These are phyloP conservation scores for Operophtera brumata DNA, from an alignment of 2,888 invertebrate species.

Conservation along the genomic window DNA sequence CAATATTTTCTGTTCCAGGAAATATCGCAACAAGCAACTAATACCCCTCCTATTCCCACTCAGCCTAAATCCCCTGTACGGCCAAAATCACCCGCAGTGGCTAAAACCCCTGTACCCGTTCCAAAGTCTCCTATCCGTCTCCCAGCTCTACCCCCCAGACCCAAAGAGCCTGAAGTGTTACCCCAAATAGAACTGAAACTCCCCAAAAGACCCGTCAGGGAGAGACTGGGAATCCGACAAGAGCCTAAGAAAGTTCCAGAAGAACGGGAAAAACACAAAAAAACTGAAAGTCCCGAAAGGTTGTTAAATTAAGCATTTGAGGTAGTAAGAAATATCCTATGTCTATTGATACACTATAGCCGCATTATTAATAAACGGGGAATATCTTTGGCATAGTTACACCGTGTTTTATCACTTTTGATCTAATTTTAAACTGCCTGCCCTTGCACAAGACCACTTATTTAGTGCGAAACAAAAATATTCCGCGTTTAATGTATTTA, in stretches of 20 bases:
- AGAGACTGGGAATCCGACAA: constrained; percentile 63
- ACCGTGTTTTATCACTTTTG: no score
- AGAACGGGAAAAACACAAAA: constrained; percentile 49
- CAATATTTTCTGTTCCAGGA: constrained; percentile 50
- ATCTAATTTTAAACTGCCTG: no score
- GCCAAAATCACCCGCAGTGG: constrained; percentile 7
- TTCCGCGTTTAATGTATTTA: no score
- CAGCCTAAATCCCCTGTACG: constrained; percentile 39
- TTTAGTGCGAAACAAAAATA: no score
- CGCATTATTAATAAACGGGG: constrained; percentile 17
- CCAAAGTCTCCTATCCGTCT: constrained; percentile 19
- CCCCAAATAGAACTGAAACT: constrained; percentile 74
- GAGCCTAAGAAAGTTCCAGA: constrained; percentile 47
- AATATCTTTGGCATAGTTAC: no score
- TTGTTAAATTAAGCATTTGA: constrained; percentile 60
- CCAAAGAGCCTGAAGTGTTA: constrained; percentile 55
- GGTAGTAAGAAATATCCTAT: constrained; percentile 52
- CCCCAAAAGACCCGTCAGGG: constrained; percentile 72
- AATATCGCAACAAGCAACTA: constrained; percentile 54
- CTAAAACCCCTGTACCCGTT: constrained; percentile 11
- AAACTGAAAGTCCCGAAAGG: constrained; percentile 70
- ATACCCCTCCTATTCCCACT: constrained; percentile 48
- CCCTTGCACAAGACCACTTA: no score
- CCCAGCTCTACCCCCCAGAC: neutral
- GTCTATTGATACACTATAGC: constrained; percentile 25